phyloP scores from a whole-genome alignment of 2,888 invertebrate genomes.

The Conistra vaccinii region DNA sequence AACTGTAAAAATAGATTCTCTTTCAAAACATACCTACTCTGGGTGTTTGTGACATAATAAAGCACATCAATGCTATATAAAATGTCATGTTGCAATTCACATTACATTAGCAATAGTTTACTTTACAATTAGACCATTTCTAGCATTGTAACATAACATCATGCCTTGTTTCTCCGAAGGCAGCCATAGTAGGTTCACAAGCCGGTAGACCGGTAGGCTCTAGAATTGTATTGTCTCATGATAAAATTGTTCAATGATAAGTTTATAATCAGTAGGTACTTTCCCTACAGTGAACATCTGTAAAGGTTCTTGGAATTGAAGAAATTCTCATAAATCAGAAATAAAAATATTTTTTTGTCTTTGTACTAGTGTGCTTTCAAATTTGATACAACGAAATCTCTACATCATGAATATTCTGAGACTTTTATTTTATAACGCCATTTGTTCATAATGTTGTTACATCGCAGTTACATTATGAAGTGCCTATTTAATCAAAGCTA shows the following conservation, averaged over 20 bases:
- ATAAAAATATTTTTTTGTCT: background rate
- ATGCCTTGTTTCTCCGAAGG: background rate
- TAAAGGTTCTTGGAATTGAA: background rate
- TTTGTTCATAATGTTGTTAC: background rate
- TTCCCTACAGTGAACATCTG: background rate
- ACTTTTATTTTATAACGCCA: too few species aligned
- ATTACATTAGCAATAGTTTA: conserved; percentile 1
- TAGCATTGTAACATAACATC: background rate
- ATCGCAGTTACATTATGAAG: background rate
- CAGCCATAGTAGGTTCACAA: background rate
- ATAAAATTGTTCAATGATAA: background rate
- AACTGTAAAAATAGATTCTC: background rate
- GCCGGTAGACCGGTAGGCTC: background rate
- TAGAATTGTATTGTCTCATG: conserved; percentile 9
- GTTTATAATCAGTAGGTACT: conserved; percentile 9
- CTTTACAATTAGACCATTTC: conserved; percentile 20
- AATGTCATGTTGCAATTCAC: background rate
- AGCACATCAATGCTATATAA: background rate
- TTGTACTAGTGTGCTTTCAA: background rate
- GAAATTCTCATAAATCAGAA: background rate
- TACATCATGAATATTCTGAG: background rate
- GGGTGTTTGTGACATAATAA: too few species aligned
- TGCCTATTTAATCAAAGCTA: background rate
- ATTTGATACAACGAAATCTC: background rate
- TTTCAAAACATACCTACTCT: background rate